Evolutionary conservation across 1,140 invertebrate species (phyloP).

Genomic region (Aphelenchoides besseyi): DNA sequence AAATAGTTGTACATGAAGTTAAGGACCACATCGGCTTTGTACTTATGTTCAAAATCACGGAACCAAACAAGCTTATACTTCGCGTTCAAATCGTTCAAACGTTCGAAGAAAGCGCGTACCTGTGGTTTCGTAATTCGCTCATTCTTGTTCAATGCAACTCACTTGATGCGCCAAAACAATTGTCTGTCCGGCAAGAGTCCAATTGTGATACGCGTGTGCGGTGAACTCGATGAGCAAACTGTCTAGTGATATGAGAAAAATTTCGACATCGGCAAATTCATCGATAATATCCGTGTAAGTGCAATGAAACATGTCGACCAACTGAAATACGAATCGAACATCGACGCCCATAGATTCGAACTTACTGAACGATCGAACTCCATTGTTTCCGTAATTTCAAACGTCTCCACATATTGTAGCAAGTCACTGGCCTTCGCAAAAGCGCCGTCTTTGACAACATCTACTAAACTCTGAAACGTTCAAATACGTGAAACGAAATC

Average conservation of each 20-base stretch:
- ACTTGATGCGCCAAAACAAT: slow-evolving; percentile 56
- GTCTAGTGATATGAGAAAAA: slow-evolving; percentile 60
- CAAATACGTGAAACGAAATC: background rate
- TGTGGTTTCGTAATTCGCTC: slow-evolving; percentile 5
- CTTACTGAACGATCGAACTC: slow-evolving; percentile 6
- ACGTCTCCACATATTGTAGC: slow-evolving; percentile 5
- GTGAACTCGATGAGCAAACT: slow-evolving; percentile 52
- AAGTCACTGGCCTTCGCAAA: slow-evolving; percentile 11
- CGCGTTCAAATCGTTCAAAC: slow-evolving; percentile 52
- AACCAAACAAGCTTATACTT: slow-evolving; percentile 60
- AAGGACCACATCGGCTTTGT: slow-evolving; percentile 50
- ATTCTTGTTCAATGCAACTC: background rate
- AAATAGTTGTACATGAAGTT: slow-evolving; percentile 50
- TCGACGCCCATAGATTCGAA: background rate
- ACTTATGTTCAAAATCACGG: slow-evolving; percentile 47
- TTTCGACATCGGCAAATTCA: slow-evolving; percentile 62
- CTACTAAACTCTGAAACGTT: background rate
- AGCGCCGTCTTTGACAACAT: background rate
- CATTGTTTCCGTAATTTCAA: slow-evolving; percentile 1
- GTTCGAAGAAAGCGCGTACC: slow-evolving; percentile 50
- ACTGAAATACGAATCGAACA: slow-evolving; percentile 14
- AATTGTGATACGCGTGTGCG: slow-evolving; percentile 61
- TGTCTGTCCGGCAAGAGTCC: slow-evolving; percentile 58
- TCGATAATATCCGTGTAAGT: slow-evolving; percentile 54
- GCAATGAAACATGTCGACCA: slow-evolving; percentile 40